Percentiles rank a stretch among this genome's conserved stretches.
Conservation (phyloP, 2,113 vertebrate species). For the Probosciger aterrimus region DNA sequence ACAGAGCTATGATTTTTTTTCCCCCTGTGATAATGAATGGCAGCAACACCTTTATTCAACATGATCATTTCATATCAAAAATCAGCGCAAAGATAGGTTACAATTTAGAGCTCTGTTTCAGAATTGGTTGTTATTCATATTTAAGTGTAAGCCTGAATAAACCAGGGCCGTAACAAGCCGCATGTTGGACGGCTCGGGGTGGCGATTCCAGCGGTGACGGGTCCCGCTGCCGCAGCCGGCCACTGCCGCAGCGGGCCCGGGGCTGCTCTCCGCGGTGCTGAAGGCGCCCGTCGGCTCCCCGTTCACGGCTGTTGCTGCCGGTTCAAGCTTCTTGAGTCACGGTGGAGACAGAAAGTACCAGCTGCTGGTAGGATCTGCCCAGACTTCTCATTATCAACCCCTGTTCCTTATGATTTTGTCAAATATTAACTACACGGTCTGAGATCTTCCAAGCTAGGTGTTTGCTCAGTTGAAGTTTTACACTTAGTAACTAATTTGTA, state of each 20-base stretch:
- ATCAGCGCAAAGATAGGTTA: neutral
- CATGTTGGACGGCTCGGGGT: neutral
- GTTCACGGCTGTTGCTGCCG: neutral
- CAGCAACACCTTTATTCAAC: neutral
- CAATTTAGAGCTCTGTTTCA: neutral
- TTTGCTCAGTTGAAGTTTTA: neutral
- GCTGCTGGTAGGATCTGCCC: neutral
- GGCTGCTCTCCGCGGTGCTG: conserved; percentile 65
- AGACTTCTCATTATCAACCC: neutral
- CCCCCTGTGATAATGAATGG: neutral
- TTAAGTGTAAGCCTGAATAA: neutral
- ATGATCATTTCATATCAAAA: neutral
- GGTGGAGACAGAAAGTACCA: neutral
- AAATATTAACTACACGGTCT: neutral
- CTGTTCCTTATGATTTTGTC: neutral
- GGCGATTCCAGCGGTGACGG: neutral
- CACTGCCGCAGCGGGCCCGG: neutral
- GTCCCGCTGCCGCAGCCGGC: neutral
- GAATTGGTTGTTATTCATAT: neutral
- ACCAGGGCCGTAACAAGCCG: fast-evolving
- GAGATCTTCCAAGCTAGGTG: neutral
- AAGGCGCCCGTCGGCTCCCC: neutral
- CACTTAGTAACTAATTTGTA: neutral
- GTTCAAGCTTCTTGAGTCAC: neutral
- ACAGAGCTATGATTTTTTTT: fast-evolving